These are phyloP conservation scores for Ophion costatus DNA, from an alignment of 2,888 invertebrate genomes.

Conservation along the genomic window DNA sequence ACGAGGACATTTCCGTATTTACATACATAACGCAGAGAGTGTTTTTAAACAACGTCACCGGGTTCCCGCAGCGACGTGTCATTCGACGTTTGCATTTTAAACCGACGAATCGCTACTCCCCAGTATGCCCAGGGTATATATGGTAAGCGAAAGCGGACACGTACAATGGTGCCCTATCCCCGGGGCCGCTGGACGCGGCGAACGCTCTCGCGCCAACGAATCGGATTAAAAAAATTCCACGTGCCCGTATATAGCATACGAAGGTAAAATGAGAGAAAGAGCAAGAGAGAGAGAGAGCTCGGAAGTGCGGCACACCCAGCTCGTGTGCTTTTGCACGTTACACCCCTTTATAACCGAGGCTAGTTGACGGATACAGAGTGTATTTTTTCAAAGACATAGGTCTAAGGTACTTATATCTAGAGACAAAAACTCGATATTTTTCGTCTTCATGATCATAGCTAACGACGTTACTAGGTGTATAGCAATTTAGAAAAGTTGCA, in stretches of 20 bases:
- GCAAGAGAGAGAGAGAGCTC: constrained; percentile 29
- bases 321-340: constrained; percentile 45
- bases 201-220: constrained; percentile 71
- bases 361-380: constrained; percentile 47
- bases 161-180: constrained; percentile 40
- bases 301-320: constrained; percentile 56
- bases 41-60: constrained; percentile 54
- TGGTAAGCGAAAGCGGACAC: constrained; percentile 30
- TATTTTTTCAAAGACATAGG: constrained; percentile 40
- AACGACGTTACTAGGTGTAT: too few species aligned
- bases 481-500: too few species aligned
- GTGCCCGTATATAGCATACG: constrained; percentile 41
- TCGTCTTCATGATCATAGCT: too few species aligned
- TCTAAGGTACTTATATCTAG: constrained; percentile 32
- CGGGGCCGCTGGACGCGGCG: constrained; percentile 49
- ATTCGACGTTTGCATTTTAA: constrained; percentile 77
- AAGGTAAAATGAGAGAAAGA: background rate
- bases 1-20: constrained; percentile 18
- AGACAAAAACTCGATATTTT: background rate
- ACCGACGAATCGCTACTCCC: constrained; percentile 69
- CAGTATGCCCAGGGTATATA: constrained; percentile 20
- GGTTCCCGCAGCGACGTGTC: constrained; percentile 62
- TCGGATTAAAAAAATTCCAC: constrained; percentile 77
- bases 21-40: constrained; percentile 32
- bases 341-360: constrained; percentile 38